Conservation (phyloP, 2,113 vertebrate species). For the Trinectes maculatus region DNA sequence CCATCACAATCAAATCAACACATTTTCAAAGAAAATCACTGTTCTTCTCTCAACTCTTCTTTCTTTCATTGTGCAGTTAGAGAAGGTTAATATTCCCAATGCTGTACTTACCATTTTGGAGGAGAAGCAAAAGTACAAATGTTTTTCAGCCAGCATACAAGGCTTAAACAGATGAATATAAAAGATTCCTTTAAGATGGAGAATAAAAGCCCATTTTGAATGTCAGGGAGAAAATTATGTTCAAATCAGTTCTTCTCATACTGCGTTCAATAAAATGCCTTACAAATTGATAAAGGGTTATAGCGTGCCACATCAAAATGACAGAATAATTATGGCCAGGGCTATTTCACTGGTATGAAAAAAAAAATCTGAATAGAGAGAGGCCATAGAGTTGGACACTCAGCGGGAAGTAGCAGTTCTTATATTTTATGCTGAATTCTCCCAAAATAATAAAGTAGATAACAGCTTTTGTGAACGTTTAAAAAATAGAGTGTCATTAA, state of each 20-base stretch:
- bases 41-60: not conserved
- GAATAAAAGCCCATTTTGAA: constrained; percentile 51
- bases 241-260: constrained; percentile 48
- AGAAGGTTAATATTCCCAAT: no score
- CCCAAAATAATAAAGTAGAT: constrained; percentile 51
- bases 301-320: constrained; percentile 57
- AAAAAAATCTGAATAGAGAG: constrained; percentile 22
- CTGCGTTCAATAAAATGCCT: constrained; percentile 59
- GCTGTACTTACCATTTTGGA: not conserved
- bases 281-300: constrained; percentile 62
- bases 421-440: constrained; percentile 28
- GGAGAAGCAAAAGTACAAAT: not conserved
- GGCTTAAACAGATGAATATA: constrained; percentile 5
- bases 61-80: not conserved
- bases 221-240: constrained; percentile 51
- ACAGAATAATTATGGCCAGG: constrained; percentile 63
- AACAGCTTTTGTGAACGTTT: constrained; percentile 33
- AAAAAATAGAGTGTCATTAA: constrained; percentile 32
- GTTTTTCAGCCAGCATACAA: not conserved
- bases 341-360: constrained; percentile 37
- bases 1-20: no score
- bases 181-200: constrained; percentile 16
- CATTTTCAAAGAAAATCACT: no score
- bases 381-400: constrained; percentile 21
- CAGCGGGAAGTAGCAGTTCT: constrained; percentile 17